phyloP scores from a whole-genome alignment of 2,113 vertebrate genomes.

The Passer montanus region DNA sequence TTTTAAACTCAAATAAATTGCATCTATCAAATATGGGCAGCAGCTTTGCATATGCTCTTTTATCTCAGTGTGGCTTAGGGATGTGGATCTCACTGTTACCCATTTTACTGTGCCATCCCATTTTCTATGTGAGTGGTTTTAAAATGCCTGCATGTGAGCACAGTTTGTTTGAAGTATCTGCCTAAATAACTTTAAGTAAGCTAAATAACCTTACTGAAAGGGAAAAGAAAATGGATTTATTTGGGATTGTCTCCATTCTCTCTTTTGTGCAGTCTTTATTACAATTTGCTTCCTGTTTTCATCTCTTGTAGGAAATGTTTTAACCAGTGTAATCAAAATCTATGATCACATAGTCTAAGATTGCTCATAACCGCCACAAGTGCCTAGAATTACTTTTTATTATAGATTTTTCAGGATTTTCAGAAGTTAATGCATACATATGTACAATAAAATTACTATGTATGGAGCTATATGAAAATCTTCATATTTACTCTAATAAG shows the following conservation, averaged over 20 bases:
- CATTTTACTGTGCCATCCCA: not conserved
- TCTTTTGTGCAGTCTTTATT: not conserved
- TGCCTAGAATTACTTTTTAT: not conserved
- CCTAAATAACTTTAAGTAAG: not conserved
- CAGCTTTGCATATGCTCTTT: not conserved
- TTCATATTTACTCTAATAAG: not conserved
- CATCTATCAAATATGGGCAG: not conserved
- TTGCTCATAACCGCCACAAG: not conserved
- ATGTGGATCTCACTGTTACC: not conserved
- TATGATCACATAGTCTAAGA: not conserved
- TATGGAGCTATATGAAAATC: not conserved
- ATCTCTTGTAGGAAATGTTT: not conserved
- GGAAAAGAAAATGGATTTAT: not conserved
- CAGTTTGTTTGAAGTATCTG: not conserved
- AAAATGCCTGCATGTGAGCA: not conserved
- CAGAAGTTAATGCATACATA: not conserved
- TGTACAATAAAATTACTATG: not conserved
- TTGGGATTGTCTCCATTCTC: not conserved
- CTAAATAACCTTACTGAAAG: not conserved
- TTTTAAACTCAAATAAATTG: not conserved
- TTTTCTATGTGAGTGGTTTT: not conserved
- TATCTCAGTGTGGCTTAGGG: not conserved
- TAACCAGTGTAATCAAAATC: not conserved
- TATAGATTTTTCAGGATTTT: not conserved
- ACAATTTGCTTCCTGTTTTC: not conserved